Evolutionary conservation across 2,797 vertebrate species (phyloP).

Genomic region (Gymnopithys bicolor): DNA sequence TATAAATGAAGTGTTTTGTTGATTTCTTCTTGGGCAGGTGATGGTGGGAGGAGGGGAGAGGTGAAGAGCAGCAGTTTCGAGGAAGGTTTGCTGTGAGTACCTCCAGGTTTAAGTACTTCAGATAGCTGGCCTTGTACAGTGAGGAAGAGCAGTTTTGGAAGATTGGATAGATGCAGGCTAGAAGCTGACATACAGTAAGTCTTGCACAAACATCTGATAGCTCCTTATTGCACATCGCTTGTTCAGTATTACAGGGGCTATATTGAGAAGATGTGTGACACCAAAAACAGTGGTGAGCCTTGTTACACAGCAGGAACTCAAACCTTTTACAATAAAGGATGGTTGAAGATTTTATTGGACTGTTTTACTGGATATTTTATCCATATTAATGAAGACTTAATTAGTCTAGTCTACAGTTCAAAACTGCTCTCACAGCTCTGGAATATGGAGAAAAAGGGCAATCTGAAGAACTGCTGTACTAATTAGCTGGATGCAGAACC

Average conservation of each 20-base stretch:
- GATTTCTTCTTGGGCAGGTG: background rate
- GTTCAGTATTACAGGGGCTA: background rate
- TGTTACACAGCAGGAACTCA: background rate
- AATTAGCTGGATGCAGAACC: background rate
- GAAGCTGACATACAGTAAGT: background rate
- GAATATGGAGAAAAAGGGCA: background rate
- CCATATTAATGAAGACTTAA: background rate
- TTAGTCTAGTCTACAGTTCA: background rate
- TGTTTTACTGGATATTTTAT: background rate
- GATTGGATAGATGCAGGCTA: background rate
- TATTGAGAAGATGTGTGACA: background rate
- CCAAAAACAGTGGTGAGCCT: background rate
- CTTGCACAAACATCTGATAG: background rate
- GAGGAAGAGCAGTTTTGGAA: background rate
- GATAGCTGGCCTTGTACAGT: background rate
- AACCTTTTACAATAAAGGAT: background rate
- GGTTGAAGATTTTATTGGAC: background rate
- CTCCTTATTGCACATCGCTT: background rate
- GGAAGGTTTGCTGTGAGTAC: background rate
- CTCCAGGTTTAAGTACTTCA: background rate
- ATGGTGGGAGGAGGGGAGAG: background rate
- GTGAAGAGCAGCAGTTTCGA: background rate
- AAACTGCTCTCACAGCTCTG: background rate
- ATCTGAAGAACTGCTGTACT: background rate
- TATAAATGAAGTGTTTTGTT: background rate